Evolutionary conservation across 1,140 invertebrate species (phyloP).

Genomic region (Homarus americanus): DNA sequence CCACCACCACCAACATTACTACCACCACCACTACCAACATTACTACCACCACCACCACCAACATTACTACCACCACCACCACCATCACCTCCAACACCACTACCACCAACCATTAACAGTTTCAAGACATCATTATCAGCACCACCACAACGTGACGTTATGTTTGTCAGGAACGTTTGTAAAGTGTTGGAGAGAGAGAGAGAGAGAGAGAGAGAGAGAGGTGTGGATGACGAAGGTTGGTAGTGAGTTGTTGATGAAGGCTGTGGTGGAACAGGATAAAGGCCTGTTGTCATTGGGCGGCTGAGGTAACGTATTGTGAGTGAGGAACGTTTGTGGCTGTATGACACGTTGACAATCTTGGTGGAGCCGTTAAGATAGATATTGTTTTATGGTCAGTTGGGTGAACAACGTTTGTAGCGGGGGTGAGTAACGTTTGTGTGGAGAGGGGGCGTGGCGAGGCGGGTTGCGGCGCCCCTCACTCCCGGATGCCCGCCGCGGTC

Average conservation of each 20-base stretch:
- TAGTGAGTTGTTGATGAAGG: neutral
- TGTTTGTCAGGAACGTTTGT: no score
- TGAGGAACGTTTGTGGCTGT: neutral
- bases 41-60: no score
- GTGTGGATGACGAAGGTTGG: neutral
- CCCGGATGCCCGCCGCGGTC: constrained; percentile 46
- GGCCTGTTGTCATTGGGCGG: no score
- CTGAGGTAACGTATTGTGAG: neutral
- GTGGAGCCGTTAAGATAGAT: neutral
- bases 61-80: no score
- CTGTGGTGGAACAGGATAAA: neutral
- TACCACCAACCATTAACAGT: no score
- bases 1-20: no score
- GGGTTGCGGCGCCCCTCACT: constrained; percentile 26
- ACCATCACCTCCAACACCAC: no score
- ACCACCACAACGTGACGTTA: no score
- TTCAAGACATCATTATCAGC: no score
- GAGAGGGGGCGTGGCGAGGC: constrained; percentile 41
- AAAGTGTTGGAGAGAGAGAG: neutral
- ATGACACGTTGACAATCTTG: neutral
- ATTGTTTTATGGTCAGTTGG: neutral
- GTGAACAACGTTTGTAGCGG: neutral
- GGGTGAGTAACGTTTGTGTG: constrained; percentile 44
- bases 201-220: neutral
- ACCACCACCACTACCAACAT: no score